phyloP scores from a whole-genome alignment of 2,113 vertebrate genomes.

The Typhlomys cinereus region DNA sequence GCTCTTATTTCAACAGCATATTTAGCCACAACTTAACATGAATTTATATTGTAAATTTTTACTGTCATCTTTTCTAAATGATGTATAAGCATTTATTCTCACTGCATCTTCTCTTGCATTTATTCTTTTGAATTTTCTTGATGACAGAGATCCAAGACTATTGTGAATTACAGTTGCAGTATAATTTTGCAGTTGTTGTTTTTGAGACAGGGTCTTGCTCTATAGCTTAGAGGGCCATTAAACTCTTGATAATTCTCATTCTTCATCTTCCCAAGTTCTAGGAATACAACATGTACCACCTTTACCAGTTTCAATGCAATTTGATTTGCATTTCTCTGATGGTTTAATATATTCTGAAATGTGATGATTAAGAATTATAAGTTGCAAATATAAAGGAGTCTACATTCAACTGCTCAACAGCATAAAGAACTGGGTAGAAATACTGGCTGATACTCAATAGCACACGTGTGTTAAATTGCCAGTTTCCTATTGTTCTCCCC shows the following conservation, averaged over 20 bases:
- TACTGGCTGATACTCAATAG: neutral
- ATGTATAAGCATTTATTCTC: neutral
- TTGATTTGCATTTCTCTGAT: neutral
- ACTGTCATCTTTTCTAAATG: no score
- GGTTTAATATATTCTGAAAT: neutral
- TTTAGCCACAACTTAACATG: neutral
- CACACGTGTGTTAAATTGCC: neutral
- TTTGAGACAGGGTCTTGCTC: neutral
- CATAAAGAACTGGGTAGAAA: neutral
- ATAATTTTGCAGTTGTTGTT: no score
- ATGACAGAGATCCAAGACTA: neutral
- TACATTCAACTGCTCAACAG: neutral
- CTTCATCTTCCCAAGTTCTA: neutral
- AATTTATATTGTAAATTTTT: neutral
- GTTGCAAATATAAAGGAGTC: neutral
- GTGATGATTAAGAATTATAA: neutral
- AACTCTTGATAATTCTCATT: neutral
- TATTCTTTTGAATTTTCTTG: neutral
- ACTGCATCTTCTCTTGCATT: neutral
- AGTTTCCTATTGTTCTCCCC: neutral
- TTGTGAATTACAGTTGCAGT: no score
- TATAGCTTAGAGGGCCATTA: no score
- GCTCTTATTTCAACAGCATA: neutral
- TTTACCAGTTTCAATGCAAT: neutral
- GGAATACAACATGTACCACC: neutral